Evolutionary conservation across 2,113 vertebrate species (phyloP).

Genomic region (Anhinga rufa): DNA sequence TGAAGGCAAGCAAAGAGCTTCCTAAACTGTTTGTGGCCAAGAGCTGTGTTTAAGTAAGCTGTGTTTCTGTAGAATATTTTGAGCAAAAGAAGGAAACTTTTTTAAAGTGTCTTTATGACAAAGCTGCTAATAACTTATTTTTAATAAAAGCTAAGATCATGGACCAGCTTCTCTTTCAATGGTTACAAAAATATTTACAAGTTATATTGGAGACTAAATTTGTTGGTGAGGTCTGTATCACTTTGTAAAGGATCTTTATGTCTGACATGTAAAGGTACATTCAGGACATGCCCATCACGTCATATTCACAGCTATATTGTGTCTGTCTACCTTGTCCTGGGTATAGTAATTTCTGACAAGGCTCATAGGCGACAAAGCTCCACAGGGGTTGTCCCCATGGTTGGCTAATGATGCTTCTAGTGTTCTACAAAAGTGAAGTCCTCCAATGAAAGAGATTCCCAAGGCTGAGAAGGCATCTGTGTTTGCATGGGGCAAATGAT

Average conservation of each 20-base stretch:
- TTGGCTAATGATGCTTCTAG: background rate
- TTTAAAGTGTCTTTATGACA: background rate
- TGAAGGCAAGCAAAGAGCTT: background rate
- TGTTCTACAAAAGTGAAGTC: background rate
- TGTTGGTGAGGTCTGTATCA: background rate
- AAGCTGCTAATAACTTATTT: background rate
- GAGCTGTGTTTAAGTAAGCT: background rate
- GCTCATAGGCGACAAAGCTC: background rate
- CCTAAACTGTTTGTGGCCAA: background rate
- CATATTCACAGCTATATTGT: background rate
- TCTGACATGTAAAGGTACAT: background rate
- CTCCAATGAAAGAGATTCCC: background rate
- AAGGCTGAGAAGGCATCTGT: background rate
- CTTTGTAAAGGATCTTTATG: background rate
- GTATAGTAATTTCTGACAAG: background rate
- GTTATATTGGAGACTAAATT: background rate
- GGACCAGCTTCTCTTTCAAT: background rate
- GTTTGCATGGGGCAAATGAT: background rate
- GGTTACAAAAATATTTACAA: background rate
- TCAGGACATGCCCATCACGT: background rate
- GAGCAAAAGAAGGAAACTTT: background rate
- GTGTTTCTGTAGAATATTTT: background rate
- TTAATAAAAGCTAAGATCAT: background rate
- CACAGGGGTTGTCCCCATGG: rapidly evolving
- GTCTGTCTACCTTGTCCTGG: background rate